Evolutionary conservation across 2,113 vertebrate species (phyloP).

Genomic region (Sula dactylatra): DNA sequence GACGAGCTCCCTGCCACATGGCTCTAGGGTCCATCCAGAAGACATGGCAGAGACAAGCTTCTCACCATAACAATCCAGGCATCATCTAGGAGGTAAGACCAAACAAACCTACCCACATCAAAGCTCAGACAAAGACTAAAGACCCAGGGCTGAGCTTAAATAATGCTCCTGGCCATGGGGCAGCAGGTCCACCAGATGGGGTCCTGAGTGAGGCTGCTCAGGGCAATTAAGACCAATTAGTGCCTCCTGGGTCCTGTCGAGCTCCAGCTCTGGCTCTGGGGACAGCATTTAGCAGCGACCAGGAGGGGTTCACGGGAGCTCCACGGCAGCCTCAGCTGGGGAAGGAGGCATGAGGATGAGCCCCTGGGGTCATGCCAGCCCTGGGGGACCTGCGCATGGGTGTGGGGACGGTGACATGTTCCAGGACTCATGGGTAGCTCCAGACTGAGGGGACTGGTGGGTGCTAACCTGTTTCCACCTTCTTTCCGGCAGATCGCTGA

Average conservation of each 20-base stretch:
- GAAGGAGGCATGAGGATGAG: not conserved
- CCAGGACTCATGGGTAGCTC: not conserved
- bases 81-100: not conserved
- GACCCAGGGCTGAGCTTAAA: not conserved
- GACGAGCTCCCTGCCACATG: not conserved
- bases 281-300: not conserved
- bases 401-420: rapidly evolving
- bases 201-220: not conserved
- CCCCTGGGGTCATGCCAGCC: not conserved
- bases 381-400: not conserved
- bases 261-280: not conserved
- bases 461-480: not conserved
- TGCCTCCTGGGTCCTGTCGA: not conserved
- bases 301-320: not conserved
- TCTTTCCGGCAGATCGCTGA: not conserved
- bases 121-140: not conserved
- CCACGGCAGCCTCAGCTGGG: not conserved
- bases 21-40: not conserved
- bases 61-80: not conserved
- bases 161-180: not conserved
- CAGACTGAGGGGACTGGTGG: not conserved
- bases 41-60: not conserved
- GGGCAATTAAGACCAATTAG: not conserved
- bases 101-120: not conserved
- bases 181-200: not conserved